Evolutionary conservation across 2,113 vertebrate species (phyloP), one percentile per base, ranked within the genome.

Genomic region (Peromyscus polionotus): DNA sequence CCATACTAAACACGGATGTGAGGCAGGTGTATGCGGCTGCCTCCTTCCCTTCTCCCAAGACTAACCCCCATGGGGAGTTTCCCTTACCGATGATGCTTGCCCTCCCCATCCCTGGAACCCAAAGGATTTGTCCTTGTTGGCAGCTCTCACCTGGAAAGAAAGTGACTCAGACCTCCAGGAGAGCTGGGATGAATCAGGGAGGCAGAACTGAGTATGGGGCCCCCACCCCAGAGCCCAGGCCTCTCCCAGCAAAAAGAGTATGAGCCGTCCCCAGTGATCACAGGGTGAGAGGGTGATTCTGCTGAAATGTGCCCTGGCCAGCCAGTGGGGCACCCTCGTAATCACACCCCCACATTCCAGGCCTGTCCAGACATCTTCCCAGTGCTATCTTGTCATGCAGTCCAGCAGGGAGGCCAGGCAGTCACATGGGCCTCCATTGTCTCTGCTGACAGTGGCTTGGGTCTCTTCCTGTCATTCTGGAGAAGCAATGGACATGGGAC

Each of bases 151-250:
- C 91, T 97, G 95, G 94, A 85, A 97, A 97, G 96, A 97, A 94
- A 95, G 83, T 98, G 96, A 98, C 96, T 98, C 97, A 98, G 91
- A 87, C 57, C 28, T 11, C 94, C 93, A 67, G 90, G 72, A 96
- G 93, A 96, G 48, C 70, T 90, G 83, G 79, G 81, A 95, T 98
- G 97, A 97, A 97, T 96, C 98, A 98, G 93, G 94, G 36, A 96
- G 96, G 95, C 94, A 95, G 94, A 86, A 87, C 68, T 48, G 94
- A 79, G 61, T 5, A 11, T 2, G 33, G 81, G 81, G 97, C 39
- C 86, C 85, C 96, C 96, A 95, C 97, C 98, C 97, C 96, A 89
- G 85, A 86, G 76, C 88, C 88, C 22, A 33, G 73, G 61, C 91
- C 94, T 96, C 97, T 98, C 94, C 91, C 93, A 95, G 86, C 95